A percentile compares a stretch with the other conserved stretches of the same genome.
These are phyloP conservation scores for Acleris literana DNA, from an alignment of 2,888 invertebrate genomes.

Conservation along the genomic window DNA sequence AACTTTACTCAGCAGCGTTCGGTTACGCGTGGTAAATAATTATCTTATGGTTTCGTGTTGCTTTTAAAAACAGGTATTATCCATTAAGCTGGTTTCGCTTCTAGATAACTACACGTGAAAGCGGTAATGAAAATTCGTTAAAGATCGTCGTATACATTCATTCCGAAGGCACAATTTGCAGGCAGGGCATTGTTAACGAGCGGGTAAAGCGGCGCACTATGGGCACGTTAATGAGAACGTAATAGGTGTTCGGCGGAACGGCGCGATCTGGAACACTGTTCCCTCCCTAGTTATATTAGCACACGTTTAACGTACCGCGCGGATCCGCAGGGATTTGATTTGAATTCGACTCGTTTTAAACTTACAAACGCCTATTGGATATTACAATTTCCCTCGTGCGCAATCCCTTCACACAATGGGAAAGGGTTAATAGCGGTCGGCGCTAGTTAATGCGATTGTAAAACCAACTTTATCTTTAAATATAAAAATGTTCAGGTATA, in stretches of 20 bases:
- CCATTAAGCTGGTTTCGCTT: not conserved
- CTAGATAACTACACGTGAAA: conserved; percentile 5
- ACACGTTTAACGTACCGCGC: conserved; percentile 53
- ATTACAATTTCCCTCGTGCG: conserved; percentile 28
- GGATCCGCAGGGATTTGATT: conserved; percentile 56
- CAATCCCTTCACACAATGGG: conserved; percentile 16
- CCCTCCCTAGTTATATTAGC: conserved; percentile 45
- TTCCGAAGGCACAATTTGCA: conserved; percentile 59
- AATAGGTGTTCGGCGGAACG: conserved; percentile 66
- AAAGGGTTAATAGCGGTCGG: conserved; percentile 33
- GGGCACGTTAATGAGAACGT: conserved; percentile 69
- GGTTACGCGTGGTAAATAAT: conserved; percentile 29
- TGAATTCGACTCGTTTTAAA: conserved; percentile 49
- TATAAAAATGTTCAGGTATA: not conserved
- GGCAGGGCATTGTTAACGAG: conserved; percentile 61
- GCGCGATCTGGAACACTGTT: conserved; percentile 55
- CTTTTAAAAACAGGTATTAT: conserved; percentile 10
- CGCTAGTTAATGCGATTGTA: conserved; percentile 22
- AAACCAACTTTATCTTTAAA: conserved; percentile 18
- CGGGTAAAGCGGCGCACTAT: conserved; percentile 62
- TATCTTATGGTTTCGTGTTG: conserved; percentile 25
- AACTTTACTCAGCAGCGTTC: conserved; percentile 32
- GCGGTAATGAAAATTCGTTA: conserved; percentile 46
- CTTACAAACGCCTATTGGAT: conserved; percentile 40
- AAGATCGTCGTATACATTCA: conserved; percentile 56